A percentile compares a stretch with the other conserved stretches of the same genome.
Evolutionary conservation across 2,797 vertebrate species (phyloP).

Genomic region (Adelosebastes latens): DNA sequence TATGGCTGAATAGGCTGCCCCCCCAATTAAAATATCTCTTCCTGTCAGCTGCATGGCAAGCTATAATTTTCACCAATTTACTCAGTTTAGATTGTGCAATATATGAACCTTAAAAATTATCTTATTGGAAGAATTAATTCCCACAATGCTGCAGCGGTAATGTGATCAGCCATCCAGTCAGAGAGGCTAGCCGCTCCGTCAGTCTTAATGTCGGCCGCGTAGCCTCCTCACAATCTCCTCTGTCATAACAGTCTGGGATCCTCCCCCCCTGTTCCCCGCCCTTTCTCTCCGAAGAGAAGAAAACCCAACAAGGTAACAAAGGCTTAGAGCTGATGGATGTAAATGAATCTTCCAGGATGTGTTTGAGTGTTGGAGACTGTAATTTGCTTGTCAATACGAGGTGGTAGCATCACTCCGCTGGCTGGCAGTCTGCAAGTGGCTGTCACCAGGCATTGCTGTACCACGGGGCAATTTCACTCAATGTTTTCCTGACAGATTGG

Average conservation of each 20-base stretch:
- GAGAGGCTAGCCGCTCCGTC: slow-evolving; percentile 87
- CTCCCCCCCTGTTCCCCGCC: slow-evolving; percentile 34
- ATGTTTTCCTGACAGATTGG: slow-evolving; percentile 97
- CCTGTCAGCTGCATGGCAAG: slow-evolving; percentile 94
- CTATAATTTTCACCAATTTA: slow-evolving; percentile 98
- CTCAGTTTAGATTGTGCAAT: slow-evolving; percentile 97
- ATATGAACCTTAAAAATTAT: slow-evolving; percentile 96
- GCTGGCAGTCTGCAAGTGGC: slow-evolving; percentile 85
- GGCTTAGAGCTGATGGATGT: slow-evolving; percentile 87
- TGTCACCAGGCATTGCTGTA: slow-evolving; percentile 91
- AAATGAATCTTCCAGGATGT: slow-evolving; percentile 89
- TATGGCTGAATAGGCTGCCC: slow-evolving; percentile 68
- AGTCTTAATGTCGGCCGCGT: slow-evolving; percentile 93
- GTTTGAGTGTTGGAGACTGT: slow-evolving; percentile 90
- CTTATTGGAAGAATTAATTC: slow-evolving; percentile 99
- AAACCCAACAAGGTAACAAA: slow-evolving; percentile 79
- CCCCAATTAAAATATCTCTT: slow-evolving; percentile 95
- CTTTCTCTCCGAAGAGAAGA: slow-evolving; percentile 61
- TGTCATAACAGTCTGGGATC: slow-evolving; percentile 88
- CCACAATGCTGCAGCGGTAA: slow-evolving; percentile 91
- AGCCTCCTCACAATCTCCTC: slow-evolving; percentile 87
- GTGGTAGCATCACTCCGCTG: slow-evolving; percentile 75
- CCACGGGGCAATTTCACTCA: slow-evolving; percentile 96
- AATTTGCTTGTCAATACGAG: slow-evolving; percentile 97
- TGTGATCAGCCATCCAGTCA: slow-evolving; percentile 92